Evolutionary conservation across 2,113 vertebrate genomes (phyloP).

Genomic region (Callipepla squamata): DNA sequence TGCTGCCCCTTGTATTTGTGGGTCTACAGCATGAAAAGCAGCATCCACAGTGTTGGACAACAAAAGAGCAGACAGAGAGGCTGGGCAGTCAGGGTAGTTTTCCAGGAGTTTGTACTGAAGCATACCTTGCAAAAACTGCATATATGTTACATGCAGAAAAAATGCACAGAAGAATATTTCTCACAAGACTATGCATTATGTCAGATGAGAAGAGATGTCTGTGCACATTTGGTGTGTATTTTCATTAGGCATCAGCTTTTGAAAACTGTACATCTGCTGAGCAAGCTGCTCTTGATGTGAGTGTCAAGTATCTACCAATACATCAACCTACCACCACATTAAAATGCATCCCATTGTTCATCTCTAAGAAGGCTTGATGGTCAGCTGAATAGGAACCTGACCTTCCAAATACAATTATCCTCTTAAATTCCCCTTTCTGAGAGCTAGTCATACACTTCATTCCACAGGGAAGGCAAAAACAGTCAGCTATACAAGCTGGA

Average conservation of each 20-base stretch:
- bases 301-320: not conserved
- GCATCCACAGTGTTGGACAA: not conserved
- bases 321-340: not conserved
- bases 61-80: not conserved
- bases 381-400: not conserved
- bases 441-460: not conserved
- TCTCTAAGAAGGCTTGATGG: not conserved
- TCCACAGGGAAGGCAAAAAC: not conserved
- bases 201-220: not conserved
- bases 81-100: not conserved
- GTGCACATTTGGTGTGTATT: not conserved
- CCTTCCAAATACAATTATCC: not conserved
- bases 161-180: not conserved
- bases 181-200: not conserved
- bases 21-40: not conserved
- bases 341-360: not conserved
- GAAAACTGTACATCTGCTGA: not conserved
- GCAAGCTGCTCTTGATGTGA: not conserved
- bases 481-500: not conserved
- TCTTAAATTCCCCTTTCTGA: not conserved
- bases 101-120: not conserved
- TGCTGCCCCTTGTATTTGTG: not conserved
- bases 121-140: rapidly evolving
- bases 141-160: rapidly evolving
- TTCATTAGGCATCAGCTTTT: not conserved